Conservation (phyloP, 2,888 invertebrate genomes). For the Lordiphosa andalusiaca region DNA sequence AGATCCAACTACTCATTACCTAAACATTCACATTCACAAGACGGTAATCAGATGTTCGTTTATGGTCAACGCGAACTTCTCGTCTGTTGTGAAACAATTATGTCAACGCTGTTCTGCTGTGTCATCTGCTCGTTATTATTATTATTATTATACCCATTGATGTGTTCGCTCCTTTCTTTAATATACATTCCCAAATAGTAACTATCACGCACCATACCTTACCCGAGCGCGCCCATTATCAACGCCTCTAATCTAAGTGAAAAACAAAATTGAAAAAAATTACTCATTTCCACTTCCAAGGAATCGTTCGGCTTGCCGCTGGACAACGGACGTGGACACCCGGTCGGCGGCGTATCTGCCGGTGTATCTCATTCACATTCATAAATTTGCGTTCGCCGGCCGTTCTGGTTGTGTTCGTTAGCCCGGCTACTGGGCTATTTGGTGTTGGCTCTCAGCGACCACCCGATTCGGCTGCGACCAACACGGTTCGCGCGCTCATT, state of each 20-base stretch:
- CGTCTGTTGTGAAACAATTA: slow-evolving; percentile 6
- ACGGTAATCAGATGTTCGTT: neutral
- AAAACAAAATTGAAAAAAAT: slow-evolving; percentile 65
- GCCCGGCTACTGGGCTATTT: slow-evolving; percentile 47
- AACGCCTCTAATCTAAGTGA: slow-evolving; percentile 66
- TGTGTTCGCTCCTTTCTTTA: slow-evolving; percentile 11
- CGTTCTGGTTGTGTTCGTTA: slow-evolving; percentile 50
- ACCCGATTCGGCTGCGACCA: slow-evolving; percentile 51
- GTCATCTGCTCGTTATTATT: slow-evolving; percentile 38
- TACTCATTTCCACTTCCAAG: slow-evolving; percentile 76
- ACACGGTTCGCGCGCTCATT: slow-evolving; percentile 51
- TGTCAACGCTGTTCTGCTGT: slow-evolving; percentile 33
- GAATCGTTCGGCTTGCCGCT: slow-evolving; percentile 63
- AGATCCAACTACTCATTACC: too few species aligned
- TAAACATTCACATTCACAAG: neutral
- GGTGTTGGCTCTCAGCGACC: slow-evolving; percentile 47
- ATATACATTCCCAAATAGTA: slow-evolving; percentile 9
- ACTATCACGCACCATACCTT: slow-evolving; percentile 2
- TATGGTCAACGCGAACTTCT: neutral
- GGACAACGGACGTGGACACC: slow-evolving; percentile 43
- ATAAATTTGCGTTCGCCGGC: slow-evolving; percentile 72
- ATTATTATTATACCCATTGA: slow-evolving; percentile 21
- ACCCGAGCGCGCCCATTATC: slow-evolving; percentile 44
- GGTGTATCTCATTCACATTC: slow-evolving; percentile 74
- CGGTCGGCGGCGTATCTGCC: slow-evolving; percentile 55